Percentiles rank a stretch among this genome's conserved stretches.
These are phyloP conservation scores for Hetaerina titia DNA, from an alignment of 2,888 invertebrate genomes.

Conservation along the genomic window DNA sequence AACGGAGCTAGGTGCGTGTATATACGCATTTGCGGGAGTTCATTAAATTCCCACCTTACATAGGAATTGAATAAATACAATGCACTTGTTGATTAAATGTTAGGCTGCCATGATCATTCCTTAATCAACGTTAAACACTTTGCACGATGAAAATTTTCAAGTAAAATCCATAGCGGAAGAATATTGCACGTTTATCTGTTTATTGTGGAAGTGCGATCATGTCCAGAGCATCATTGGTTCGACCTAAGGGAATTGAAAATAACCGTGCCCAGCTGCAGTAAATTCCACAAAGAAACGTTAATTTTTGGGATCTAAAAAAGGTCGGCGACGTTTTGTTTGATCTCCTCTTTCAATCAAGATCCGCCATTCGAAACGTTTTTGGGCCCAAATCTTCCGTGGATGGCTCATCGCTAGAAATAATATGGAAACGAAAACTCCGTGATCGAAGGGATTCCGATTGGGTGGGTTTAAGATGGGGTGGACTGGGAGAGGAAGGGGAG, in stretches of 20 bases:
- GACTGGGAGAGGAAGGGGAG: neutral
- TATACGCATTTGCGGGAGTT: no score
- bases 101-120: no score
- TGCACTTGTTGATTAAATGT: no score
- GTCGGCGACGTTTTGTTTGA: neutral
- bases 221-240: neutral
- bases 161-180: no score
- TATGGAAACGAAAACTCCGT: neutral
- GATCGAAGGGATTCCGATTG: constrained; percentile 8
- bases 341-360: constrained; percentile 9
- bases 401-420: constrained; percentile 7
- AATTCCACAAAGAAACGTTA: neutral
- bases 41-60: no score
- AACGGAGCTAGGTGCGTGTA: no score
- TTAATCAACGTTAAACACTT: no score
- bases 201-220: no score
- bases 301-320: neutral
- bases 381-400: neutral
- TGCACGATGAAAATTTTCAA: no score
- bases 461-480: neutral
- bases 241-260: neutral
- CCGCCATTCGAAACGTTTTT: neutral
- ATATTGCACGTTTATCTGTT: no score
- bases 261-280: neutral
- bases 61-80: no score